Conservation (phyloP, 2,797 vertebrate species). For the Tarsius wallacei region DNA sequence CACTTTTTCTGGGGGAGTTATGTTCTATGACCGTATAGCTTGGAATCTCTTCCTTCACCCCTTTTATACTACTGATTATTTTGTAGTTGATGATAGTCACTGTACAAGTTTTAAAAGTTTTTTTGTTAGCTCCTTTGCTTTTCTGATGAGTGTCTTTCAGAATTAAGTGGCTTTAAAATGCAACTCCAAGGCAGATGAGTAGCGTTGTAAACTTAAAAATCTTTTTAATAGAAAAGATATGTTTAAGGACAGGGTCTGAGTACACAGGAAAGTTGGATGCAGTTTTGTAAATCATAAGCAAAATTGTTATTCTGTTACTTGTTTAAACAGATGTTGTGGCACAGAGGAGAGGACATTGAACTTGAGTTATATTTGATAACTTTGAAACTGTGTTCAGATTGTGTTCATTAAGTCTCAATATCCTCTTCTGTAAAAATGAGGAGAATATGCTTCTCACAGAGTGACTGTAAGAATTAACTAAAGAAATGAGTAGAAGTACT, state of each 20-base stretch:
- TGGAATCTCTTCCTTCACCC: too few relatives aligned
- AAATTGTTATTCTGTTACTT: slow-evolving; percentile 1
- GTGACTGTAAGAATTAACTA: background rate
- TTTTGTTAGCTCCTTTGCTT: background rate
- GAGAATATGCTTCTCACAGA: background rate
- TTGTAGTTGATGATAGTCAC: slow-evolving; percentile 24
- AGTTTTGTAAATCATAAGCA: slow-evolving; percentile 38
- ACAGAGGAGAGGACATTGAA: background rate
- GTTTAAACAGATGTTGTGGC: slow-evolving; percentile 23
- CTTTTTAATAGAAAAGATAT: slow-evolving; percentile 10
- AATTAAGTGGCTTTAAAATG: slow-evolving; percentile 53
- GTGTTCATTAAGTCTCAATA: background rate
- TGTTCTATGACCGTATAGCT: background rate
- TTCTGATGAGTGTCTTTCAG: slow-evolving; percentile 16
- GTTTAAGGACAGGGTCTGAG: background rate
- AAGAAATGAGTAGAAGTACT: background rate
- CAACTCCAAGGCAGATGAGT: background rate
- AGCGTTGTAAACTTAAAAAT: background rate
- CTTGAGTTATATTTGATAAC: slow-evolving; percentile 39
- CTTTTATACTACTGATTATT: background rate
- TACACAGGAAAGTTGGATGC: background rate
- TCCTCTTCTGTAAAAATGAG: slow-evolving; percentile 14
- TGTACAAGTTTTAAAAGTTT: background rate
- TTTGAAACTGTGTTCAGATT: slow-evolving; percentile 35
- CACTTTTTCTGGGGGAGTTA: background rate